Evolutionary conservation across 92 coral and sea anemone genomes (phyloP).

Genomic region (Diadumene lineata): DNA sequence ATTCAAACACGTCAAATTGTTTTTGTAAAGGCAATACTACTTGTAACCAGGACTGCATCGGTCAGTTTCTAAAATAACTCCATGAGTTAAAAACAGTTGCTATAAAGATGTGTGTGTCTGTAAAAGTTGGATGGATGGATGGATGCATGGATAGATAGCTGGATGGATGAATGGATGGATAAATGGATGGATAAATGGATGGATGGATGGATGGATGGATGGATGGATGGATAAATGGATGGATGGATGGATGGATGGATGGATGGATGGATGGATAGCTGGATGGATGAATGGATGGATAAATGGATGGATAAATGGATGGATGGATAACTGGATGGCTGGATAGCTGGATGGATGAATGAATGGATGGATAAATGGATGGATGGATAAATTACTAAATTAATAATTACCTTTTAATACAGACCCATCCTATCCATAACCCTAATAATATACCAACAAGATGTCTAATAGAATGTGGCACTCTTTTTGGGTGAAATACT

Average conservation of each 20-base stretch:
- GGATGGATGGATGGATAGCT: not conserved
- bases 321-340: not conserved
- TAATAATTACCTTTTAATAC: conserved; percentile 55
- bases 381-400: not conserved
- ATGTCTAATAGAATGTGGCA: conserved; percentile 52
- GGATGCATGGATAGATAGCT: not conserved
- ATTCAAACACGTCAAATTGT: no score
- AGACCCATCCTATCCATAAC: conserved; percentile 62
- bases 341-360: not conserved
- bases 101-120: not conserved
- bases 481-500: conserved; percentile 57
- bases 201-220: not conserved
- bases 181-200: no score
- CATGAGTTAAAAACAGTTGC: not conserved
- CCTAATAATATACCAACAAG: conserved; percentile 64
- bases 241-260: not conserved
- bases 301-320: not conserved
- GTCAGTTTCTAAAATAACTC: not conserved
- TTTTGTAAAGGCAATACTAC: no score
- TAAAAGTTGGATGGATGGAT: not conserved
- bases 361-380: not conserved
- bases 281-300: not conserved
- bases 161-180: not conserved
- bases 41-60: no score
- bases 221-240: not conserved